Evolutionary conservation across 1,140 invertebrate species (phyloP), one percentile per base, ranked within the genome.

Genomic region (Schlechtendalia chinensis): DNA sequence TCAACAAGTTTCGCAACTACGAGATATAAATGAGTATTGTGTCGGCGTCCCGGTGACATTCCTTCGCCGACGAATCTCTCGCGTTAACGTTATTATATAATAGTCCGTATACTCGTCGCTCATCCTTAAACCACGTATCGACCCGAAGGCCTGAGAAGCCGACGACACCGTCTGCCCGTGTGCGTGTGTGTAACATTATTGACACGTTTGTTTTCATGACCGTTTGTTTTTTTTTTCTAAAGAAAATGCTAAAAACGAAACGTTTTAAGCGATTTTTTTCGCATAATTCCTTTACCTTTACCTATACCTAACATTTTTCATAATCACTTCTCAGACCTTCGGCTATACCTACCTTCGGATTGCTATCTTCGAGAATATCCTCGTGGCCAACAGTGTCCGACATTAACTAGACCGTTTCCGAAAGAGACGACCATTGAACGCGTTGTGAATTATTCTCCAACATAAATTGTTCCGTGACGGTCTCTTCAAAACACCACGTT

Each of bases 1-100:
- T 96, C 85, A 92, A 89, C 86, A 96, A 96, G 87, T 96, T 97
- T 86, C 91, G 95, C 85, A 96, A 96, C 87, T 96, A 96, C 88
- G 94, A 96, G 88, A 95, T 96, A 85, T 96, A 94, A 94, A 85
- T 72, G 1, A n/a, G n/a, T n/a, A n/a, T n/a, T n/a, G 5, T 22
- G 58, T 47, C 17, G n/a, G 16, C 29, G n/a, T 39, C 27, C n/a
- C 4, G 11, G 56, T 1, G 29, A 61, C 75, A 79, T 79, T 47
- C 56, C 75, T 79, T 63, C 45, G 22, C 61, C n/a, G 14, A 29
- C 16, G 54, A 24, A 22, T 14, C 59, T 17, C 59, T 63, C 29
- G 4, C 29, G 54, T 54, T 45, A 47, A 11, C 32, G 8, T 39
- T 50, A 50, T 24, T 69, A 67, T 24, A 45, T 19, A 71, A 12